These are phyloP conservation scores for Belgica antarctica DNA, from an alignment of 2,888 invertebrate species.

Conservation along the genomic window DNA sequence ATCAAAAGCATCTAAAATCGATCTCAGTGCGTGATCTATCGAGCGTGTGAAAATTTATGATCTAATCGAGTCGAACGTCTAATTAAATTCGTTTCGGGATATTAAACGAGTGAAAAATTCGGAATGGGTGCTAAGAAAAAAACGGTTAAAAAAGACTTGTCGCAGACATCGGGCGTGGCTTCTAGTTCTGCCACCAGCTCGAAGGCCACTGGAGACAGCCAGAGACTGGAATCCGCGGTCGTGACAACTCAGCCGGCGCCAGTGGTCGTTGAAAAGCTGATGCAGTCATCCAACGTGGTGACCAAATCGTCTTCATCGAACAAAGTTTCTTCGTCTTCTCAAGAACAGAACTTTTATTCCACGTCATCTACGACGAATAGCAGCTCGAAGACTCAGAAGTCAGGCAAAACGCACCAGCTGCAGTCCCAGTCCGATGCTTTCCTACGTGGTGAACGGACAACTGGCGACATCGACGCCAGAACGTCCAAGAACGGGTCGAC, in stretches of 20 bases:
- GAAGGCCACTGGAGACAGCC: not conserved
- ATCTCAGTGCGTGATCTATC: conserved; percentile 30
- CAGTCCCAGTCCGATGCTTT: conserved; percentile 31
- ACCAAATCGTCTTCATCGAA: conserved; percentile 24
- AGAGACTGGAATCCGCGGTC: not conserved
- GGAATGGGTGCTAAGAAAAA: conserved; percentile 41
- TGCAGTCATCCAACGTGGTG: conserved; percentile 15
- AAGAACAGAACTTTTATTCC: conserved; percentile 12
- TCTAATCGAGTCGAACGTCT: not conserved
- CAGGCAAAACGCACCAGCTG: conserved; percentile 23
- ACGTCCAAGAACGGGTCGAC: conserved; percentile 6
- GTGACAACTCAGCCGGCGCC: conserved; percentile 15
- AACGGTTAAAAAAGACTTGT: conserved; percentile 8
- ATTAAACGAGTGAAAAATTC: no score
- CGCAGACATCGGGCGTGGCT: conserved; percentile 29
- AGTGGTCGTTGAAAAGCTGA: not conserved
- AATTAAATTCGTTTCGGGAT: not conserved
- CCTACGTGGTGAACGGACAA: conserved; percentile 28
- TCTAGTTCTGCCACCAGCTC: conserved; percentile 26
- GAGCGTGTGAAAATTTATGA: conserved; percentile 22
- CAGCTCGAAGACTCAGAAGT: not conserved
- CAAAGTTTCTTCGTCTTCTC: not conserved
- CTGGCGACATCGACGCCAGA: conserved; percentile 24
- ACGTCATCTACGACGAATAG: conserved; percentile 3
- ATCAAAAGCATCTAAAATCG: conserved; percentile 19